phyloP scores from a whole-genome alignment of 2,797 vertebrate genomes.

The Esox lucius region DNA sequence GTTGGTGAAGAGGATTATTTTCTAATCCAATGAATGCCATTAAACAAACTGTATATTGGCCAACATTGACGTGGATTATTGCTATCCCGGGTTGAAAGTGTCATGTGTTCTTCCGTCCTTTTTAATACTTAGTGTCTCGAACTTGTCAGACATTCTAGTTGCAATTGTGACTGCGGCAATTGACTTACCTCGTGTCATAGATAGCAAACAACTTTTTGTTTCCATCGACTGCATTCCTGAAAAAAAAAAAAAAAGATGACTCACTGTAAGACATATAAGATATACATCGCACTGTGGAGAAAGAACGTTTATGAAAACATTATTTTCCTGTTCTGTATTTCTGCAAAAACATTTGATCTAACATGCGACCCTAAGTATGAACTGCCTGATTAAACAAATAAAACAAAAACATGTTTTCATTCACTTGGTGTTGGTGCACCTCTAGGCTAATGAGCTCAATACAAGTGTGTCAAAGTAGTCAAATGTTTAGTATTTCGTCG shows the following conservation, averaged over 20 bases:
- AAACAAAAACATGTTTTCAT: neutral
- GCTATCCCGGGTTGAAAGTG: too few relatives aligned
- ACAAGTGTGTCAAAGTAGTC: too few relatives aligned
- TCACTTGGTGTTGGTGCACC: neutral
- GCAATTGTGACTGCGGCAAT: neutral
- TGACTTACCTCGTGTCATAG: conserved; percentile 88
- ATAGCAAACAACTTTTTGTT: conserved; percentile 92
- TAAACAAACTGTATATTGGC: neutral
- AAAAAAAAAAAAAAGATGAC: conserved; percentile 68
- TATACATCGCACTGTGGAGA: neutral
- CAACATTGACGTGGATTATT: neutral
- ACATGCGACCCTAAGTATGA: neutral
- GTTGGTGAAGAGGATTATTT: neutral
- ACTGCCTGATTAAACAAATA: neutral
- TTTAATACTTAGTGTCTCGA: neutral
- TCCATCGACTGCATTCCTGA: conserved; percentile 92
- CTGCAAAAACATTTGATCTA: too few relatives aligned
- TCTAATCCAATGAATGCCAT: neutral
- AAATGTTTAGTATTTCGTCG: too few relatives aligned
- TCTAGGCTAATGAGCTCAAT: too few relatives aligned
- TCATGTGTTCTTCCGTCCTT: neutral
- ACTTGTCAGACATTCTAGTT: neutral
- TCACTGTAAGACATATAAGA: neutral
- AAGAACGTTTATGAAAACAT: too few relatives aligned
- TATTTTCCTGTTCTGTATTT: too few relatives aligned